Percentiles rank a stretch among this genome's conserved stretches.
phyloP scores from a whole-genome alignment of 2,113 vertebrate genomes.

The Rhabdomys dilectus region DNA sequence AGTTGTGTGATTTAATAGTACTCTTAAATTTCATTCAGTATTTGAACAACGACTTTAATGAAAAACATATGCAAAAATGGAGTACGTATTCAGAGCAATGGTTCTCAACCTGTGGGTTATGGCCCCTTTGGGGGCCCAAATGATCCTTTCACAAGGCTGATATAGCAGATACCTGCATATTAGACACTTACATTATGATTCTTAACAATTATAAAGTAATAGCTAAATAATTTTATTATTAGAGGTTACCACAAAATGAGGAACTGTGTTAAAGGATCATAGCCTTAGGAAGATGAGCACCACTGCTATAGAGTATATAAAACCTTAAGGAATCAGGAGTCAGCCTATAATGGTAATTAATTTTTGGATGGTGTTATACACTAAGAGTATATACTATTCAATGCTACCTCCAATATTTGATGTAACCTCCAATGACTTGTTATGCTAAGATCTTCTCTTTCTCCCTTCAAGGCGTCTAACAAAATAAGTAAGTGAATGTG shows the following conservation, averaged over 20 bases:
- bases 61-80: not conserved
- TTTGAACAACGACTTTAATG: not conserved
- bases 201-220: not conserved
- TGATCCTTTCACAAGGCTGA: too few relatives aligned
- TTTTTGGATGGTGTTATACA: not conserved
- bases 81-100: not conserved
- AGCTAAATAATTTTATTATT: not conserved
- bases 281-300: not conserved
- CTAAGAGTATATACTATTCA: not conserved
- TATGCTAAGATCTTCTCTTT: not conserved
- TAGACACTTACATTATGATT: not conserved
- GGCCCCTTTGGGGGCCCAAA: not conserved
- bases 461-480: not conserved
- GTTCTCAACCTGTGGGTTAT: not conserved
- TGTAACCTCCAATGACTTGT: not conserved
- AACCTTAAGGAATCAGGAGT: not conserved
- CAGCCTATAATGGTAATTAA: not conserved
- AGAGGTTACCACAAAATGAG: not conserved
- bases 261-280: not conserved
- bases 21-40: not conserved
- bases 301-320: not conserved
- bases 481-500: not conserved
- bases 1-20: conserved; percentile 14
- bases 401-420: not conserved
- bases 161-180: not conserved